Evolutionary conservation across 1,140 invertebrate genomes (phyloP), one percentile per base, ranked within the genome.

Genomic region (Sminthurinus signatus): DNA sequence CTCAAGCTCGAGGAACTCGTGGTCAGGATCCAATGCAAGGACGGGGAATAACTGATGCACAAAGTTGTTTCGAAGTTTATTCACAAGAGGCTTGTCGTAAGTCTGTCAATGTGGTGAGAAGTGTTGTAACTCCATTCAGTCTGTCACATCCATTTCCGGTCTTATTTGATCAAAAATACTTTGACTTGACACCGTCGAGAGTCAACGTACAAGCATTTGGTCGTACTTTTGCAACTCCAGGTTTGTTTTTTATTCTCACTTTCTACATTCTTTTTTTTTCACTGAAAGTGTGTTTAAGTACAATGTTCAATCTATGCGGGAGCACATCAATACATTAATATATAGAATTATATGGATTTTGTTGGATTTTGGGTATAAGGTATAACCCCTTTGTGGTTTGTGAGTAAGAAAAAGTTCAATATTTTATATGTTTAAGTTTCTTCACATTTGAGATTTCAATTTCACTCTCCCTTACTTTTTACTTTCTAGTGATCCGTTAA

Each of bases 81-180:
- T 51, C 54, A 32, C 42, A 57, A 50, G 62, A 69, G 44, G 36
- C 51, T n/a, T 65, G 43, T 59, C 57, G 57, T 2, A 69, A 52
- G 56, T 65, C 67, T 12, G 58, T 65, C 23, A 60, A 65, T 59
- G 60, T 65, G 42, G 60, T 69, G n/a, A 55, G 32, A 28, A 52
- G 46, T 28, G 36, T 62, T 29, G 44, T 42, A 21, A 50, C 50
- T 62, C 59, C 62, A 44, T 65, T 69, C 32, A 65, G 62, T 58
- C 19, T 69, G 52, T 46, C 58, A 48, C 52, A 62, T 65, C 62
- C 62, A 44, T 69, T 64, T 56, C 62, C 63, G 8, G 15, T 36
- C 21, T 31, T 68, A 31, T 17, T 64, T 56, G 42, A 68, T 60
- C 36, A 43, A 43, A 60, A n/a, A n/a, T n/a, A 23, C 25, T 56